Evolutionary conservation across 2,797 vertebrate genomes (phyloP).

Genomic region (Myripristis murdjan): DNA sequence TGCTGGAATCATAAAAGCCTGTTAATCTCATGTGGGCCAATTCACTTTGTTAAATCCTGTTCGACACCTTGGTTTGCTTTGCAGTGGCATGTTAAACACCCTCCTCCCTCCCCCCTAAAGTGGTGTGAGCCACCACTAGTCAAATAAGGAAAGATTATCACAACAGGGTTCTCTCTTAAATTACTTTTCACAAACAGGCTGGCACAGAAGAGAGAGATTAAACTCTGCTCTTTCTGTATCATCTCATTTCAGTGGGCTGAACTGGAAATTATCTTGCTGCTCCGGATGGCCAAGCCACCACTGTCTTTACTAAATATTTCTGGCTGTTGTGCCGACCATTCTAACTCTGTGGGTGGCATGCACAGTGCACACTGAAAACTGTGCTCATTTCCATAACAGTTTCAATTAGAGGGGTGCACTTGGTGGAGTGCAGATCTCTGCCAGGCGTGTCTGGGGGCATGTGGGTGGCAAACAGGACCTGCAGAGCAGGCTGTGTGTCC

Average conservation of each 20-base stretch:
- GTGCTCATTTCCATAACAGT: constrained; percentile 18
- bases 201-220: constrained; percentile 44
- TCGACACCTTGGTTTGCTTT: constrained; percentile 33
- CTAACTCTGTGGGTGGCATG: not conserved
- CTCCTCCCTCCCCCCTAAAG: constrained; percentile 1
- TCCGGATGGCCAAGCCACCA: constrained; percentile 20
- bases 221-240: constrained; percentile 6
- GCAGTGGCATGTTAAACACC: constrained; percentile 30
- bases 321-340: not conserved
- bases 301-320: constrained; percentile 20
- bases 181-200: constrained; percentile 49
- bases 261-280: constrained; percentile 48
- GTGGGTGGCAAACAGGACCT: too few species aligned
- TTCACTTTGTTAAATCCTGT: constrained; percentile 14
- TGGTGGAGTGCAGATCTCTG: too few species aligned
- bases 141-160: constrained; percentile 52
- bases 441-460: too few species aligned
- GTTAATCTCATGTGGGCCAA: not conserved
- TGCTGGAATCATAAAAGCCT: not conserved
- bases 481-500: too few species aligned
- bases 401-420: too few species aligned
- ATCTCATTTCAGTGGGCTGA: constrained; percentile 26
- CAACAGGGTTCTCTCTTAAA: constrained; percentile 47
- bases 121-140: constrained; percentile 47
- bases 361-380: constrained; percentile 21